Conservation (phyloP, 2,888 invertebrate species). For the Phania funesta region DNA sequence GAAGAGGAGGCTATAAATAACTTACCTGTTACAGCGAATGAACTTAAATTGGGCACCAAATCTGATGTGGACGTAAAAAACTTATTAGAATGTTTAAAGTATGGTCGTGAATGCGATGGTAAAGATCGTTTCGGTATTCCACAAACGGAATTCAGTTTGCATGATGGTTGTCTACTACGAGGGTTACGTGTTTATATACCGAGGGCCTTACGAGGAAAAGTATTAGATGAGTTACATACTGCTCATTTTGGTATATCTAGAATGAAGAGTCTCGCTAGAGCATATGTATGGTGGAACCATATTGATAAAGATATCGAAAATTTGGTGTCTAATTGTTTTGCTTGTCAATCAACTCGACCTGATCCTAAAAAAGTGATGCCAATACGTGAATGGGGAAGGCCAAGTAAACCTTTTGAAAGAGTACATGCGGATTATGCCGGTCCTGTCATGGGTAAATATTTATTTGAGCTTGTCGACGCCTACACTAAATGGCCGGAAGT, state of each 20-base stretch:
- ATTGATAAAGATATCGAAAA: constrained; percentile 60
- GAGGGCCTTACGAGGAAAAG: constrained; percentile 40
- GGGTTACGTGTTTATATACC: constrained; percentile 66
- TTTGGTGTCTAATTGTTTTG: constrained; percentile 54
- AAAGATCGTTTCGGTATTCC: constrained; percentile 45
- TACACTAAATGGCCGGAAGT: constrained; percentile 70
- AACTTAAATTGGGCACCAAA: constrained; percentile 34
- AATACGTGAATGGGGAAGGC: constrained; percentile 42
- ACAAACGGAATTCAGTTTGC: constrained; percentile 58
- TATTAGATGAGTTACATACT: constrained; percentile 61
- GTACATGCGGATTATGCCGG: constrained; percentile 69
- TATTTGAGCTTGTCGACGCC: constrained; percentile 62
- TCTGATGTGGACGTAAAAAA: constrained; percentile 32
- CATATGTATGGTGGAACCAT: constrained; percentile 68
- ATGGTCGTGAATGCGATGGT: constrained; percentile 41
- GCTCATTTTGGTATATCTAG: constrained; percentile 55
- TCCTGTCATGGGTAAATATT: constrained; percentile 54
- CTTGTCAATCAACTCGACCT: constrained; percentile 48
- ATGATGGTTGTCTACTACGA: constrained; percentile 64
- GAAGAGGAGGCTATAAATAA: constrained; percentile 54
- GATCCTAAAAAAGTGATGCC: constrained; percentile 38
- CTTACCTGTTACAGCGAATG: constrained; percentile 52
- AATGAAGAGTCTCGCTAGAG: constrained; percentile 67
- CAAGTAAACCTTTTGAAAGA: constrained; percentile 62
- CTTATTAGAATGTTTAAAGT: constrained; percentile 31